Evolutionary conservation across 2,888 invertebrate species (phyloP), one percentile per base, ranked within the genome.

Genomic region (Trissolcus brochymenae): DNA sequence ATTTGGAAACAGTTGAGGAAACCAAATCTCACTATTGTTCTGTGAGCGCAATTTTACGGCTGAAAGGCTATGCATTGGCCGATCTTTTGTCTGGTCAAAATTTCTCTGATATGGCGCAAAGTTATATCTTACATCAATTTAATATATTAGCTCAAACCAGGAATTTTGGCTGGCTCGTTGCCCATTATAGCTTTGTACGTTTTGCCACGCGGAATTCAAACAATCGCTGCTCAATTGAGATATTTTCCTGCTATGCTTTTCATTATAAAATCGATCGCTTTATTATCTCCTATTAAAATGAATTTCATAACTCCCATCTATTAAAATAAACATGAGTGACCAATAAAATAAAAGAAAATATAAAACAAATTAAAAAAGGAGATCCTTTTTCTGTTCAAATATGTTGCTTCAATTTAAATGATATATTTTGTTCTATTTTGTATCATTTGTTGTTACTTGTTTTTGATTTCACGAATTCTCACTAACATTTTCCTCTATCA

Each of bases 191-290:
- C 59, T 51, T 50, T 41, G 29, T 51, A 16, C 66, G 40, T 57
- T 57, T 46, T 11, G 13, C 50, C 40, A 17, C 11, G n/a, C 11
- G 16, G 35, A 67, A 59, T 51, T 53, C 67, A 53, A 59, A 51
- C 59, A 67, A 67, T 6, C 56, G 9, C 35, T 17, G 46, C 40
- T 57, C 55, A 46, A 57, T 49, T 67, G 50, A 21, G 66, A 57
- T 57, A 51, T 64, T 67, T 67, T 67, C 51, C 51, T 43, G 21
- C 51, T 41, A 67, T 35, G 66, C 49, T 57, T 56, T 56, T 56
- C 56, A 57, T 50, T 50, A 14, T 21, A 14, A 66, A 49, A 17
- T 16, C 35, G 29, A 57, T 51, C 25, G 35, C 49, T n/a, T 40
- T 56, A 43, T 56, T 35, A 41, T 21, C 17, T n/a, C 19, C 35